phyloP scores from a whole-genome alignment of 2,888 invertebrate species.

The Drosophila fulvimacula region DNA sequence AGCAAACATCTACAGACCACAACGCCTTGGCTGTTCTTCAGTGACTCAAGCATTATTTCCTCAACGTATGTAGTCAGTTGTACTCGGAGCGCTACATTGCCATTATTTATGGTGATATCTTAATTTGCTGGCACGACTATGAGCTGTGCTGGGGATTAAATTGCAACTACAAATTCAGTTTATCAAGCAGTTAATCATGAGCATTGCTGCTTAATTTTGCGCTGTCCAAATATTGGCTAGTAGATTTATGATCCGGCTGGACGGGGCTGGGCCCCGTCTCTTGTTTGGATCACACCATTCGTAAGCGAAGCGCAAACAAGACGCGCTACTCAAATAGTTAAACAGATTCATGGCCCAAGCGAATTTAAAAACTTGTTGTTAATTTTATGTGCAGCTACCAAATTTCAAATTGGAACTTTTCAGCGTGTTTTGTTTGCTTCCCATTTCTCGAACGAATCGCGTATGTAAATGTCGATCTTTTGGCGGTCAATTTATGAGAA shows the following conservation, averaged over 20 bases:
- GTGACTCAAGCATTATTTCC: constrained; percentile 40
- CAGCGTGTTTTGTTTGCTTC: constrained; percentile 39
- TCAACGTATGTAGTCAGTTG: constrained; percentile 15
- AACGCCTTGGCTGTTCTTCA: background rate
- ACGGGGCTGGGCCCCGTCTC: constrained; percentile 4
- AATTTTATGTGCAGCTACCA: constrained; percentile 35
- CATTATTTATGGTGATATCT: constrained; percentile 49
- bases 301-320: constrained; percentile 55
- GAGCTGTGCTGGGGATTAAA: constrained; percentile 30
- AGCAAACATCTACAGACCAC: background rate
- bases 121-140: constrained; percentile 23
- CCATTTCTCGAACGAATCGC: constrained; percentile 29
- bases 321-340: constrained; percentile 22
- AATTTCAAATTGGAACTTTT: constrained; percentile 35
- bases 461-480: constrained; percentile 65
- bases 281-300: constrained; percentile 24
- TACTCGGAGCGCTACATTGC: constrained; percentile 8
- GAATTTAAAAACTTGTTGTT: constrained; percentile 70
- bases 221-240: constrained; percentile 46
- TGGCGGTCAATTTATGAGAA: constrained; percentile 30
- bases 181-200: constrained; percentile 40
- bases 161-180: constrained; percentile 63
- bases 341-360: constrained; percentile 68
- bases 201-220: constrained; percentile 32
- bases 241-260: constrained; percentile 21